phyloP scores from a whole-genome alignment of 1,140 invertebrate genomes.

The Parapsyche elsis region DNA sequence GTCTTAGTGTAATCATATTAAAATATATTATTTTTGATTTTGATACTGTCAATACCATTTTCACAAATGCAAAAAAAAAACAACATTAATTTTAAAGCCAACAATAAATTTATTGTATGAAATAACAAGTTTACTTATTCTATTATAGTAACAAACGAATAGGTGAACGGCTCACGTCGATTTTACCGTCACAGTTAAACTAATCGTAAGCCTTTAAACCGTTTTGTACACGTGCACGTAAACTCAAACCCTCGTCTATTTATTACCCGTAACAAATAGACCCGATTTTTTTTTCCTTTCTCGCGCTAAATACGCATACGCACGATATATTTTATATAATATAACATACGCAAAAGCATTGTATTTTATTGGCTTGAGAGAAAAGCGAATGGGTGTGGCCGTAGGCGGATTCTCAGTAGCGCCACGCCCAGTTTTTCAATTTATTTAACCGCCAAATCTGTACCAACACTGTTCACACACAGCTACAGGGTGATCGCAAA shows the following conservation, averaged over 20 bases:
- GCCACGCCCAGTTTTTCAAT: conserved; percentile 50
- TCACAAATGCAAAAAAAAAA: too few species aligned
- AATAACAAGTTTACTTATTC: too few species aligned
- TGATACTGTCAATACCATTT: too few species aligned
- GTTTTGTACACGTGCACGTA: too few species aligned
- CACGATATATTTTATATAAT: neutral
- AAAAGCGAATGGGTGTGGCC: conserved; percentile 40
- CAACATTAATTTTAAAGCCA: too few species aligned
- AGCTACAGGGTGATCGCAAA: neutral
- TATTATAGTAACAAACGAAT: too few species aligned
- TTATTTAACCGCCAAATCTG: conserved; percentile 43
- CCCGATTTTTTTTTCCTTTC: neutral
- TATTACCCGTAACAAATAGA: neutral
- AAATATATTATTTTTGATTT: too few species aligned
- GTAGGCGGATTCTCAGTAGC: conserved; percentile 33
- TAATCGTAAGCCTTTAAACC: too few species aligned
- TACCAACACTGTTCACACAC: neutral
- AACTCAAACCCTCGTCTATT: neutral
- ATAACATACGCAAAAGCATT: neutral
- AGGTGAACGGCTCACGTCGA: too few species aligned
- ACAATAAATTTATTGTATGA: too few species aligned
- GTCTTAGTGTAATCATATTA: too few species aligned
- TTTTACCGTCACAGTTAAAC: too few species aligned
- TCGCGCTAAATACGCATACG: neutral
- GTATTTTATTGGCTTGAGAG: neutral